Percentiles rank a stretch among this genome's conserved stretches.
Evolutionary conservation across 2,888 invertebrate species (phyloP).

Genomic region (Acanthosoma haemorrhoidale): DNA sequence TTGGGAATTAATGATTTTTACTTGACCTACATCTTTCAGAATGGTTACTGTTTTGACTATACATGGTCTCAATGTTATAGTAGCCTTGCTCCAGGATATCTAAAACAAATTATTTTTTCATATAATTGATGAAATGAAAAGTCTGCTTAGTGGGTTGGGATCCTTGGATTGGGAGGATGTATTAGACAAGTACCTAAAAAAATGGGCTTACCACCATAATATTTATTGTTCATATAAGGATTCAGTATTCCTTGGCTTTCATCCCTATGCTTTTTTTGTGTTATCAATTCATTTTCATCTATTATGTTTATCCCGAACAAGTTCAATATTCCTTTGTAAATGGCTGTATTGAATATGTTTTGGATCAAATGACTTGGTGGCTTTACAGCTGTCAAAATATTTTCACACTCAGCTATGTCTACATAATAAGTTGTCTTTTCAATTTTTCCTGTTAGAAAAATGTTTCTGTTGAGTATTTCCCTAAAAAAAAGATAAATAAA

Average conservation of each 20-base stretch:
- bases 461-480: background rate
- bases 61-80: background rate
- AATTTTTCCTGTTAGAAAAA: background rate
- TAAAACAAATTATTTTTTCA: too few relatives aligned
- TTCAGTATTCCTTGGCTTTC: background rate
- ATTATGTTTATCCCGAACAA: background rate
- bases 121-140: too few relatives aligned
- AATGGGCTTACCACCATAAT: constrained; percentile 4
- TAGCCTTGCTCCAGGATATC: background rate
- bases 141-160: background rate
- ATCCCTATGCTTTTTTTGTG: too few relatives aligned
- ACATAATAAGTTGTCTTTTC: background rate
- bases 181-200: too few relatives aligned
- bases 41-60: background rate
- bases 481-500: too few relatives aligned
- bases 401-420: background rate
- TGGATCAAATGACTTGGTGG: background rate
- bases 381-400: background rate
- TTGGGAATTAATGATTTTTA: too few relatives aligned
- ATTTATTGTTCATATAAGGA: background rate
- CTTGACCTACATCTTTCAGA: background rate
- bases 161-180: too few relatives aligned
- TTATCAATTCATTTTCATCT: background rate
- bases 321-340: background rate
- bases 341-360: background rate